Percentiles rank a stretch among this genome's conserved stretches.
Conservation (phyloP, 2,888 invertebrate species). For the Temnothorax unifasciatus region DNA sequence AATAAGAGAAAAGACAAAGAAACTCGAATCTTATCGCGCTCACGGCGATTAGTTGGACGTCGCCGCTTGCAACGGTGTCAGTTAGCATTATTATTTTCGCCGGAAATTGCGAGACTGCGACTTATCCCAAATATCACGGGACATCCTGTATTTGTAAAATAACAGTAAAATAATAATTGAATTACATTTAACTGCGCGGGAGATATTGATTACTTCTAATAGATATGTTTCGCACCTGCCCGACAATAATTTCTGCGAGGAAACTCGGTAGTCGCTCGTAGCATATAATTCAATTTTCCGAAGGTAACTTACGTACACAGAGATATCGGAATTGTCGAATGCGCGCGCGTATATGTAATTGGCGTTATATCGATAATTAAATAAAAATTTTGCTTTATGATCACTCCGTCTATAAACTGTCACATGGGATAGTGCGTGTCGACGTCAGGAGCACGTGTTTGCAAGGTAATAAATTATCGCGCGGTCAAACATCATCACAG, state of each 20-base stretch:
- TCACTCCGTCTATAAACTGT: not conserved
- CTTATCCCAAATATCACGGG: not conserved
- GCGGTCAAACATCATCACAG: conserved; percentile 19
- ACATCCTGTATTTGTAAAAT: not conserved
- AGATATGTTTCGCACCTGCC: not conserved
- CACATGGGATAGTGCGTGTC: not conserved
- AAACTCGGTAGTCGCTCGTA: not conserved
- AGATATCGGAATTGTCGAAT: not conserved
- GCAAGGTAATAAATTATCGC: conserved; percentile 30
- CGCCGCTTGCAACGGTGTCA: not conserved
- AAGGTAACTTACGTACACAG: not conserved
- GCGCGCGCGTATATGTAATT: not conserved
- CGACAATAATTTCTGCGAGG: not conserved
- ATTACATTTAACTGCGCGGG: not conserved
- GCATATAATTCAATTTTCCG: conserved; percentile 14
- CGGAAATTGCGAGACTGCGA: not conserved
- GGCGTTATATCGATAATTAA: conserved; percentile 16
- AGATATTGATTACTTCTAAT: conserved; percentile 2
- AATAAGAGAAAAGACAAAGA: not conserved
- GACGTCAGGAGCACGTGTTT: not conserved
- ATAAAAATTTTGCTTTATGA: conserved; percentile 10
- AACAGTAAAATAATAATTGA: conserved; percentile 28
- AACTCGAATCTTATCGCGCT: not conserved
- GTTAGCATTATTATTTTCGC: conserved; percentile 22
- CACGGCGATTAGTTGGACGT: conserved; percentile 17